Evolutionary conservation across 1,140 invertebrate genomes (phyloP), one percentile per base, ranked within the genome.

Genomic region (Drosophila setifemur): DNA sequence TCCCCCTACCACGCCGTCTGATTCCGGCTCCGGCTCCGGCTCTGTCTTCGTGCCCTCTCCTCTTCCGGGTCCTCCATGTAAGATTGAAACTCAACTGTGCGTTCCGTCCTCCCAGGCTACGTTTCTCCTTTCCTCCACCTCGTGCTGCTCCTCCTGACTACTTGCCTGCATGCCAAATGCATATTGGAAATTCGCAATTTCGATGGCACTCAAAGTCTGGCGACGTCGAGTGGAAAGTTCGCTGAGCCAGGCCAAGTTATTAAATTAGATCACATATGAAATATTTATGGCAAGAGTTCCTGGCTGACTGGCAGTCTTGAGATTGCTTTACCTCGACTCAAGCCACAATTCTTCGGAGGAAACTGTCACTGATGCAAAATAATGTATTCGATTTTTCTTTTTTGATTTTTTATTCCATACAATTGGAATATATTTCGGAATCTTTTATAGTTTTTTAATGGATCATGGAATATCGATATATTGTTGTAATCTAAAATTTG

Each of bases 181-280:
- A 81, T 75, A 79, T 79, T 81, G 78, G 47, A 83, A 83, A 85
- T 83, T 85, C 79, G 74, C 79, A 83, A 83, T 83, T 83, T 83
- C 78, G 78, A 85, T 83, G 77, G 79, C 78, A 79, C 81, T 83
- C 73, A 83, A 83, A 85, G 66, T 81, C 77, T 40, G 52, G 60
- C 73, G 64, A 68, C 75, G 73, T 78, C 71, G 61, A 39, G 43
- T 45, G 42, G 43, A 63, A 63, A 66, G 42, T 64, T 63, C 55
- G 31, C 23, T 25, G 25, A 49, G 57, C 23, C 63, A 31, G 39
- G 47, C 49, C 72, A 81, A 81, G 78, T 83, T 83, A 83, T 83
- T 78, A 83, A 85, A 85, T 83, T 83, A 79, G 78, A 83, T 83
- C 74, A 71, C 57, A 83, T 74, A 83, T 83, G 74, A 83, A 83